Evolutionary conservation across 2,113 vertebrate genomes (phyloP).

Genomic region (Australoheros scitulus): DNA sequence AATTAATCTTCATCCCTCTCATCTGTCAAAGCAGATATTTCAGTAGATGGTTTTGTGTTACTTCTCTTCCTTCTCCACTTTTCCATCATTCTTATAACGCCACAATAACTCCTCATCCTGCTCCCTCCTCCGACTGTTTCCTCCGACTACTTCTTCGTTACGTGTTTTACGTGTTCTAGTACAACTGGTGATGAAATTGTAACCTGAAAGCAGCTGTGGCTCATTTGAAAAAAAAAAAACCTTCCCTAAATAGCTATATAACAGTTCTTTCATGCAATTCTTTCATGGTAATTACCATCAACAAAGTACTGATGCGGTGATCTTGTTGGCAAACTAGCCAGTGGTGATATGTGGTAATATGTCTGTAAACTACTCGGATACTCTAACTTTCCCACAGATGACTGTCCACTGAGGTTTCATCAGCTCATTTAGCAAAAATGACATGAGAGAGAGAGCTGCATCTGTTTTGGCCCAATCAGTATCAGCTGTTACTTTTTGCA

Average conservation of each 20-base stretch:
- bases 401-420: neutral
- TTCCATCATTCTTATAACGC: neutral
- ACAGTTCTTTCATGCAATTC: neutral
- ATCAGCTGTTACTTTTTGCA: slow-evolving; percentile 9
- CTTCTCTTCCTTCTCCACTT: neutral
- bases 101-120: neutral
- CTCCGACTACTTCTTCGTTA: neutral
- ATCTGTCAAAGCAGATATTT: neutral
- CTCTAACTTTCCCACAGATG: slow-evolving; percentile 40
- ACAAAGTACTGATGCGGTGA: neutral
- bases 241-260: neutral
- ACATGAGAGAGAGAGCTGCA: slow-evolving; percentile 2
- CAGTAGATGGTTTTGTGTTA: neutral
- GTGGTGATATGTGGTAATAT: slow-evolving; percentile 21
- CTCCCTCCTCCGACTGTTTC: slow-evolving; percentile 15
- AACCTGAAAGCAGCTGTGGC: slow-evolving; percentile 51
- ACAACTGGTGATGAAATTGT: slow-evolving; percentile 14
- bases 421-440: neutral
- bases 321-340: slow-evolving; percentile 17
- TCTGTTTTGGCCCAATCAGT: slow-evolving; percentile 6
- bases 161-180: neutral
- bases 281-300: slow-evolving; percentile 10
- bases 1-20: slow-evolving; percentile 18
- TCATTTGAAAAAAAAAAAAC: neutral
- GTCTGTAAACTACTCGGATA: slow-evolving; percentile 27